phyloP scores from a whole-genome alignment of 2,113 vertebrate species.

The Lathamus discolor region DNA sequence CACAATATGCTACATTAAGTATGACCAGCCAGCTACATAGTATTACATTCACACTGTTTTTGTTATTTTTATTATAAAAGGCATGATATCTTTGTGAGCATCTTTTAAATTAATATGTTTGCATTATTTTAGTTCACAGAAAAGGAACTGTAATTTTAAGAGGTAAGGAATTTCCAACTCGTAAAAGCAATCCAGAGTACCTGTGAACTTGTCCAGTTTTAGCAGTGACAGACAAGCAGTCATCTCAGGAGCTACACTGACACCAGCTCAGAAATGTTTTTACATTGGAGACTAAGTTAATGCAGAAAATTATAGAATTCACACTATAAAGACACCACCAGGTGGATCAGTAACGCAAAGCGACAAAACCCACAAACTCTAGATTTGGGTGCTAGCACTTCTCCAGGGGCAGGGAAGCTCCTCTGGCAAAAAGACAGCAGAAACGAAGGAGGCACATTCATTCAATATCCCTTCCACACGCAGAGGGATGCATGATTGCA shows the following conservation, averaged over 20 bases:
- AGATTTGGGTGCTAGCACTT: background rate
- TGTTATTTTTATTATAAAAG: background rate
- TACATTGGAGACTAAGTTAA: background rate
- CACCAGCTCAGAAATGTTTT: background rate
- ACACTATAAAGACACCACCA: background rate
- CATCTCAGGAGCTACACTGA: background rate
- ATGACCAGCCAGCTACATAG: background rate
- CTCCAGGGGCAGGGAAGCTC: background rate
- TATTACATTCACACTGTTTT: background rate
- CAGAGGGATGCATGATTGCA: fast-evolving
- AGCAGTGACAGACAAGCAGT: background rate
- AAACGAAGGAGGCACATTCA: background rate
- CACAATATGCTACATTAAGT: background rate
- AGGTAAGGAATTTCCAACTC: background rate
- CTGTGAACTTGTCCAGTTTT: background rate
- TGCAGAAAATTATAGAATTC: background rate
- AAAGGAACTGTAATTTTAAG: background rate
- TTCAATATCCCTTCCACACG: background rate
- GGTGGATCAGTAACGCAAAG: background rate
- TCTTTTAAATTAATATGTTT: background rate
- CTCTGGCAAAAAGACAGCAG: background rate
- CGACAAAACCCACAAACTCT: background rate
- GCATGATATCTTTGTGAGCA: background rate
- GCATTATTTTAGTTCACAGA: background rate
- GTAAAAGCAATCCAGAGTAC: background rate